Base-by-base conservation (phyloP, 2,113 vertebrate species). In the Beaufortia kweichowensis region DNA sequence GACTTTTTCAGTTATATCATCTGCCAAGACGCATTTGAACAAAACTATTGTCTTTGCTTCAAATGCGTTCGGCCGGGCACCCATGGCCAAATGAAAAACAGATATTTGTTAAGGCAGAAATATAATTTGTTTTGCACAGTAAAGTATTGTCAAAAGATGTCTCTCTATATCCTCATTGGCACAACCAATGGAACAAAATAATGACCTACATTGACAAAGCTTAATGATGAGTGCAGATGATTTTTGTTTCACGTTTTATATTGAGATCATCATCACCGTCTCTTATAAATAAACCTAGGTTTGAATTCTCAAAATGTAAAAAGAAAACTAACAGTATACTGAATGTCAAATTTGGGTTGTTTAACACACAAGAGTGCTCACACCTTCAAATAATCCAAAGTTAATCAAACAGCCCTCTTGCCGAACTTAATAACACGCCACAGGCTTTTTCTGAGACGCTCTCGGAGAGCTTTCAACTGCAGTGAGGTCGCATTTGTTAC, bases 381-480 rank as follows among this genome's bases (percentile, higher is more conserved):
- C 56, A 61, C 21, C 31, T 35, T 56, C 26, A 72, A 64, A 72
- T 57, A 72, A 46, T 41, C 23, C 68, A 64, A 56, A 72, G 7
- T 72, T 29, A 78, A 78, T 72, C 59, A 57, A 72, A 64, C 57
- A 39, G 28, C 57, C 57, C 23, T 72, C 59, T 61, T 69, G 56
- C 43, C 43, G 70, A 70, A 70, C 66, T 62, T 78, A 53, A 70
- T 63, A 61, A 48, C 64, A 63, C 8, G 75, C 61, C 61, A 66
- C 50, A 66, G n/a, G 68, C 68, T 70, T 81, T 46, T 81, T 61
- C 33, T 15, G 67, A 59, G 55, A 39, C 2, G 41, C 67, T 48
- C 39, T 76, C 65, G 26, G 50, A 60, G 56, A 33, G 24, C 9
- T 29, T 33, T 61, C 68, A 74, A 74, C 71, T 71, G 79, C 12